phyloP scores from a whole-genome alignment of 35 echinoderm and acorn worm species.

The Anneissia japonica region DNA sequence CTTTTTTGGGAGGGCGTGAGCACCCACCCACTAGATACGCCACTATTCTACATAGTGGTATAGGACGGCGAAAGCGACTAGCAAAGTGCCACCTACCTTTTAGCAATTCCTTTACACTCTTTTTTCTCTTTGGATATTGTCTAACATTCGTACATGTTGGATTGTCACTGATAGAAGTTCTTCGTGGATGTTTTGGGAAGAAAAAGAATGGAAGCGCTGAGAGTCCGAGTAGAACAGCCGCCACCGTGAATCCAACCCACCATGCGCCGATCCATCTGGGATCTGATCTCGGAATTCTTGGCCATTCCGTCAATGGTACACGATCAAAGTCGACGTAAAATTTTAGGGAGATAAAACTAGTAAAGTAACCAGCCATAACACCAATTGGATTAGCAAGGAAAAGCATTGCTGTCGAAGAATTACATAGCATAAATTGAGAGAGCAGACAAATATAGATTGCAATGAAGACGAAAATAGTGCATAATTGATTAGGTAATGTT shows the following conservation, averaged over 20 bases:
- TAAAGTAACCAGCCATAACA: conserved; percentile 26
- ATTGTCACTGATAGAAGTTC: not conserved
- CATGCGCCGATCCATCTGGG: conserved; percentile 74
- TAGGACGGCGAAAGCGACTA: too few species aligned
- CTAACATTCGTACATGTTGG: not conserved
- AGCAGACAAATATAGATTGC: too few species aligned
- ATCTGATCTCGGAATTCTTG: conserved; percentile 28
- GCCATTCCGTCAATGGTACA: conserved; percentile 29
- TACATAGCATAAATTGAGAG: too few species aligned
- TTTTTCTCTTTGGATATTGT: not conserved
- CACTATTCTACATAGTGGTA: too few species aligned
- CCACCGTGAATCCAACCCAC: conserved; percentile 53
- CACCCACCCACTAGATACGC: too few species aligned
- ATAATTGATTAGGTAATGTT: too few species aligned
- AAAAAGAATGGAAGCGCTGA: conserved; percentile 33
- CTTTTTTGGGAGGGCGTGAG: too few species aligned
- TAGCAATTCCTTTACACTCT: not conserved
- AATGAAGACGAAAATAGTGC: too few species aligned
- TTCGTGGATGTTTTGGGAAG: conserved; percentile 26
- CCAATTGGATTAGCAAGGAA: conserved; percentile 40
- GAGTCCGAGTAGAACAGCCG: conserved; percentile 7
- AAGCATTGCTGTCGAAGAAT: conserved; percentile 35
- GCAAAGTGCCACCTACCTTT: too few species aligned
- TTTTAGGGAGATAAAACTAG: conserved; percentile 1
- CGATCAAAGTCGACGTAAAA: conserved; percentile 57